These are phyloP conservation scores for Porites australiensis DNA, from an alignment of 64 coral and sea anemone species.

Conservation along the genomic window DNA sequence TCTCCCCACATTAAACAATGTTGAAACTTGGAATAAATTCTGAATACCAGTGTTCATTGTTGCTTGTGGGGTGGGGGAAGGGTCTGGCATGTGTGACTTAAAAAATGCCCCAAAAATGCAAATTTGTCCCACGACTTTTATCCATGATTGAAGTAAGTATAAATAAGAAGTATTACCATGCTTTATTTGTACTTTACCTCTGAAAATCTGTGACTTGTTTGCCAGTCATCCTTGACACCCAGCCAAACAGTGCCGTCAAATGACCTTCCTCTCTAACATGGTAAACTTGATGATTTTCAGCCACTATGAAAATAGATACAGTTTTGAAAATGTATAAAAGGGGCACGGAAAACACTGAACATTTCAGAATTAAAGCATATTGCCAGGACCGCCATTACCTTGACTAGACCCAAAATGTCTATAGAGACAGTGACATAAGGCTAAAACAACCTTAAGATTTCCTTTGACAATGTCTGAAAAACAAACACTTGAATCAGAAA, in stretches of 20 bases:
- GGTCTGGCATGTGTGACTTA: too few relatives aligned
- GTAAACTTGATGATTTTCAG: neutral
- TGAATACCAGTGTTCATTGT: too few relatives aligned
- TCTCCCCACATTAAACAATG: too few relatives aligned
- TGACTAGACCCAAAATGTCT: conserved; percentile 21
- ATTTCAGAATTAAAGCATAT: neutral
- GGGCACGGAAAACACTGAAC: neutral
- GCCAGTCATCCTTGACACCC: conserved; percentile 48
- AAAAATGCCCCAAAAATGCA: too few relatives aligned
- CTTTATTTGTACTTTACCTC: neutral
- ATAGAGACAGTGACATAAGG: conserved; percentile 68
- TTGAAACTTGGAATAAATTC: too few relatives aligned
- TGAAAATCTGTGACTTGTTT: conserved; percentile 37
- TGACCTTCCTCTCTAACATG: neutral
- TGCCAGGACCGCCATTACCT: conserved; percentile 20
- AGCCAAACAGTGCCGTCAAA: conserved; percentile 8
- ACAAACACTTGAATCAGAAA: neutral
- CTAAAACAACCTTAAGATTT: conserved; percentile 86
- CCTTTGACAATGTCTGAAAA: conserved; percentile 86
- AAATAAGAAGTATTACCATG: too few relatives aligned
- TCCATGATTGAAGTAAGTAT: too few relatives aligned
- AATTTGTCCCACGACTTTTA: too few relatives aligned
- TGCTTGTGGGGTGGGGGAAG: too few relatives aligned
- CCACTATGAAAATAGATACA: neutral
- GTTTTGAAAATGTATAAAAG: neutral